Evolutionary conservation across 2,888 invertebrate genomes (phyloP).

Genomic region (Xanthia icteritia): DNA sequence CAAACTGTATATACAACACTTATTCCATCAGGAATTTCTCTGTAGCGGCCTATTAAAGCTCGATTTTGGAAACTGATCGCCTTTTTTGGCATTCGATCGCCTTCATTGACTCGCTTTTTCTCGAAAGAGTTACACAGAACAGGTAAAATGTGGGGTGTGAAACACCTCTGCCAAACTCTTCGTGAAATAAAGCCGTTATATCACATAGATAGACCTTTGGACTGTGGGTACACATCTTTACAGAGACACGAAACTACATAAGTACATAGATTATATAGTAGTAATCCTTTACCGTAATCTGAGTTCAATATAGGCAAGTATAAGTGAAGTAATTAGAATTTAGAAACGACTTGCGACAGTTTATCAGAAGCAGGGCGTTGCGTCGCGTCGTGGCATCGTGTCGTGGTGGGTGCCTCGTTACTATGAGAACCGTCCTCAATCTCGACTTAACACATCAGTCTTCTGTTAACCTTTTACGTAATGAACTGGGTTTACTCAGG

Average conservation of each 20-base stretch:
- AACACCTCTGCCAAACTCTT: too few species aligned
- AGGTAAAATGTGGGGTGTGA: too few species aligned
- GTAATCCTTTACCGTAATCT: slow-evolving; percentile 11
- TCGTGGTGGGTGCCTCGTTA: slow-evolving; percentile 53
- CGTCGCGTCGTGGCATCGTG: slow-evolving; percentile 48
- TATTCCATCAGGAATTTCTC: not conserved
- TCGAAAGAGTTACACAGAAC: not conserved
- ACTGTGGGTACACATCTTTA: not conserved
- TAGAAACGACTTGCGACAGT: slow-evolving; percentile 66
- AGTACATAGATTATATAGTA: not conserved
- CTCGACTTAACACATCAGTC: slow-evolving; percentile 33
- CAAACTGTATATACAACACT: not conserved
- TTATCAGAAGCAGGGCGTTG: slow-evolving; percentile 62
- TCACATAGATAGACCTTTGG: not conserved
- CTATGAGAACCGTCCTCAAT: slow-evolving; percentile 58
- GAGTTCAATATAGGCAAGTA: slow-evolving; percentile 27
- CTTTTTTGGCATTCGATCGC: too few species aligned
- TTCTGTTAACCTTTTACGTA: slow-evolving; percentile 31
- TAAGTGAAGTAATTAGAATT: slow-evolving; percentile 62
- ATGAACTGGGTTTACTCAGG: slow-evolving; percentile 18
- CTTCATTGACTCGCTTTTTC: too few species aligned
- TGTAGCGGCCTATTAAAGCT: not conserved
- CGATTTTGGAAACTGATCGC: not conserved
- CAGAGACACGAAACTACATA: not conserved
- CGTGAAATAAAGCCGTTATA: not conserved